Conservation (phyloP, 2,113 vertebrate genomes). For the Campylomormyrus tamandua region DNA sequence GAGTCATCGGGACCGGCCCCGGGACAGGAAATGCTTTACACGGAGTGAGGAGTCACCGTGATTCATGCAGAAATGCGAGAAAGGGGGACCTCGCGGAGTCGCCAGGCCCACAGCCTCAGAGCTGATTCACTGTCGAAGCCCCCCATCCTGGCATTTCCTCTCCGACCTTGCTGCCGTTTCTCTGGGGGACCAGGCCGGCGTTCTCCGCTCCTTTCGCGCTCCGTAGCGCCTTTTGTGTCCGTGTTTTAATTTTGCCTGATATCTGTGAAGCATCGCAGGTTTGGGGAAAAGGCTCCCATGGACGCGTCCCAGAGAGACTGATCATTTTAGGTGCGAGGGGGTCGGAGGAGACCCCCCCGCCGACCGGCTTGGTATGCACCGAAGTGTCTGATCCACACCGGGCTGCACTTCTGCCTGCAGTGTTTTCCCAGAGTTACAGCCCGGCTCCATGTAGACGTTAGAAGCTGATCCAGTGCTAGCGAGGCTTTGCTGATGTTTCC, state of each 20-base stretch:
- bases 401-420: not conserved
- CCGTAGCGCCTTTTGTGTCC: not conserved
- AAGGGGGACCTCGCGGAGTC: not conserved
- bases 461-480: not conserved
- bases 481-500: not conserved
- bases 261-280: not conserved
- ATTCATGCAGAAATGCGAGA: slow-evolving; percentile 10
- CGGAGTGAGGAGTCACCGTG: not conserved
- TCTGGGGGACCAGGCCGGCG: not conserved
- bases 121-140: not conserved
- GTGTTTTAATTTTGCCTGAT: not conserved
- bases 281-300: not conserved
- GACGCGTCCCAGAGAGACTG: not conserved
- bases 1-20: not conserved
- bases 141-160: not conserved
- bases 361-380: not conserved
- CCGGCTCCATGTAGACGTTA: not conserved
- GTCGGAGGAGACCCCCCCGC: too few species aligned
- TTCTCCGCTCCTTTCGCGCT: not conserved
- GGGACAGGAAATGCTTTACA: slow-evolving; percentile 2
- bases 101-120: not conserved
- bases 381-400: not conserved
- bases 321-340: not conserved
- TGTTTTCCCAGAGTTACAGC: not conserved
- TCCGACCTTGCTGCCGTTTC: not conserved